Percentiles rank a stretch among this genome's conserved stretches.
Evolutionary conservation across 2,113 vertebrate species (phyloP).

Genomic region (Corythaixoides concolor): DNA sequence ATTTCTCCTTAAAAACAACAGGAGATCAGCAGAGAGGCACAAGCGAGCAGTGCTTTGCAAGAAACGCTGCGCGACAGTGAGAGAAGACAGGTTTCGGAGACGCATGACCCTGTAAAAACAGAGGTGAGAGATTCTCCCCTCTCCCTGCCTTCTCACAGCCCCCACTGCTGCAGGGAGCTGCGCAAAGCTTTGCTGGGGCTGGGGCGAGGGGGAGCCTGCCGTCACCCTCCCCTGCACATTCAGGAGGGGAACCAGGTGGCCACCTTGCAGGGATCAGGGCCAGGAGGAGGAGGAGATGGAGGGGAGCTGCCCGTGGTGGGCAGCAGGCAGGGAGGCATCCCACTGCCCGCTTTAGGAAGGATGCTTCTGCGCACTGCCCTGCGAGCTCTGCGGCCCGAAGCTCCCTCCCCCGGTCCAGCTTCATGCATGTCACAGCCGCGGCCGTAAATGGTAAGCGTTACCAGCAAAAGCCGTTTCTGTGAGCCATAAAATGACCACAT

Average conservation of each 20-base stretch:
- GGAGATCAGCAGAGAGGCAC: neutral
- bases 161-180: rapidly evolving
- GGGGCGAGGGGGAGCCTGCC: neutral
- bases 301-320: neutral
- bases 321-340: neutral
- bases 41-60: neutral
- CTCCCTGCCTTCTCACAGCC: neutral
- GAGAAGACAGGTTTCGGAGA: rapidly evolving
- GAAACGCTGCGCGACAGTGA: rapidly evolving
- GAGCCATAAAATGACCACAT: constrained; percentile 46
- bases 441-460: neutral
- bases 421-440: rapidly evolving
- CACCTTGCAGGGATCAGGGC: neutral
- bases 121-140: neutral
- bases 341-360: neutral
- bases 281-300: neutral
- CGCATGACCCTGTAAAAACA: rapidly evolving
- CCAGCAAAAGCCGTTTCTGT: neutral
- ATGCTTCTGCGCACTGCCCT: neutral
- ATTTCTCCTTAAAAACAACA: neutral
- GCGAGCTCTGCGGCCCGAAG: neutral
- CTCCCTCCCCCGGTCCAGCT: neutral
- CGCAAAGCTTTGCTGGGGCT: neutral
- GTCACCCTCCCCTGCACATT: rapidly evolving
- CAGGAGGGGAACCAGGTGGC: neutral